Evolutionary conservation across 1,140 invertebrate genomes (phyloP).

Genomic region (Bombus breviceps): DNA sequence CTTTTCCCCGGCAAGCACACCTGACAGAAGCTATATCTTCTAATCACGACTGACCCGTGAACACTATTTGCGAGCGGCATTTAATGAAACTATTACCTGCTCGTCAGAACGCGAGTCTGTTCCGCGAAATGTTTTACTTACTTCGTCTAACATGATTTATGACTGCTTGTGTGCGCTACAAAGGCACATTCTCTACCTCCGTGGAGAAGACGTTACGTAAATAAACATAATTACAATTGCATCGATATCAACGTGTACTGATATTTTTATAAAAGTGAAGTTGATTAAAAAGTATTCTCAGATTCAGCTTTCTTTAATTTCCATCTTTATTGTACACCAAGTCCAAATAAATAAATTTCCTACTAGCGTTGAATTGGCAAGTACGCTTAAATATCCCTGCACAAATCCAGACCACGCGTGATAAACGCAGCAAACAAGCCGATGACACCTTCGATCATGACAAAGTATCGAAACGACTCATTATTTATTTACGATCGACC

Average conservation of each 20-base stretch:
- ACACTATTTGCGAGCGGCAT: conserved; percentile 24
- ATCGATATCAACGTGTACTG: neutral
- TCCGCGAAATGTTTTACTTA: neutral
- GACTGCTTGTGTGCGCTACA: neutral
- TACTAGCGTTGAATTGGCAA: neutral
- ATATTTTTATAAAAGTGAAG: neutral
- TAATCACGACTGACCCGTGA: conserved; percentile 33
- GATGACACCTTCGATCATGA: neutral
- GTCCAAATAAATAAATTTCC: neutral
- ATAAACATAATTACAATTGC: conserved; percentile 18
- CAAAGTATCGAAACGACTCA: neutral
- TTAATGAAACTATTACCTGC: conserved; percentile 20
- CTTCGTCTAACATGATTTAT: conserved; percentile 10
- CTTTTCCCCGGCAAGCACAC: conserved; percentile 6
- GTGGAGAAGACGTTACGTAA: conserved; percentile 6
- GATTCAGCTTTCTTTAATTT: neutral
- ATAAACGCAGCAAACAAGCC: neutral
- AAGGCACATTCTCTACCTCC: neutral
- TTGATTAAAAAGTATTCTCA: neutral
- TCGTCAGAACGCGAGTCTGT: neutral
- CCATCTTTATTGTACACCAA: neutral
- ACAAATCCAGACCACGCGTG: too few relatives aligned
- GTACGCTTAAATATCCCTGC: neutral
- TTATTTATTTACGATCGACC: conserved; percentile 11
- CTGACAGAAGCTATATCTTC: conserved; percentile 8